A percentile compares a stretch with the other conserved stretches of the same genome.
Evolutionary conservation across 2,888 invertebrate genomes (phyloP).

Genomic region (Listrodromus nycthemerus): DNA sequence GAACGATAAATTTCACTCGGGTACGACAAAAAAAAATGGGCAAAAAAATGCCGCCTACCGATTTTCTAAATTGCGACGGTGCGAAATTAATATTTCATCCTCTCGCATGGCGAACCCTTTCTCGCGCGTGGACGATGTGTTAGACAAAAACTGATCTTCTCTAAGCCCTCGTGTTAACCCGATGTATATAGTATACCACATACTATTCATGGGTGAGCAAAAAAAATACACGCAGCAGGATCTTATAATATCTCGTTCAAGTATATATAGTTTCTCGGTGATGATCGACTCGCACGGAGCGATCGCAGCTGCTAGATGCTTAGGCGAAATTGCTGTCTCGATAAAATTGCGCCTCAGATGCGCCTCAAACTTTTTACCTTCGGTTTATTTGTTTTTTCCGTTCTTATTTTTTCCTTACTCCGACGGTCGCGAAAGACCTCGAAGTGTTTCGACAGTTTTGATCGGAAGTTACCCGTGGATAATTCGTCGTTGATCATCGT

Average conservation of each 20-base stretch:
- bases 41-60: slow-evolving; percentile 19
- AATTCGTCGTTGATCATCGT: slow-evolving; percentile 28
- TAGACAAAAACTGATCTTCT: slow-evolving; percentile 31
- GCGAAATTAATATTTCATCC: slow-evolving; percentile 74
- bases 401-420: slow-evolving; percentile 26
- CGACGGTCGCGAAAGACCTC: not conserved
- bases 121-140: slow-evolving; percentile 19
- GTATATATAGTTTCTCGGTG: slow-evolving; percentile 51
- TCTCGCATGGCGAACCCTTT: not conserved
- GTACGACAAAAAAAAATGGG: slow-evolving; percentile 4
- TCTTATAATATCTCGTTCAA: slow-evolving; percentile 42
- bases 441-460: slow-evolving; percentile 42
- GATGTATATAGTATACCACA: slow-evolving; percentile 52
- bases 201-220: slow-evolving; percentile 31
- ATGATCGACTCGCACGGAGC: slow-evolving; percentile 60
- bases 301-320: slow-evolving; percentile 75
- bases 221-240: slow-evolving; percentile 36
- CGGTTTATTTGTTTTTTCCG: not conserved
- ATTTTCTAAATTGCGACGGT: slow-evolving; percentile 65
- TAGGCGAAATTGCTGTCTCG: slow-evolving; percentile 74
- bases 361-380: slow-evolving; percentile 28
- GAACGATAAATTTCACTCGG: slow-evolving; percentile 27
- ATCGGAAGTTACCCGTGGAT: slow-evolving; percentile 47
- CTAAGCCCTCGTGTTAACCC: slow-evolving; percentile 47
- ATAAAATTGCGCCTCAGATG: slow-evolving; percentile 72